Evolutionary conservation across 2,888 invertebrate genomes (phyloP), one percentile per base, ranked within the genome.

Genomic region (Eupithecia centaureata): DNA sequence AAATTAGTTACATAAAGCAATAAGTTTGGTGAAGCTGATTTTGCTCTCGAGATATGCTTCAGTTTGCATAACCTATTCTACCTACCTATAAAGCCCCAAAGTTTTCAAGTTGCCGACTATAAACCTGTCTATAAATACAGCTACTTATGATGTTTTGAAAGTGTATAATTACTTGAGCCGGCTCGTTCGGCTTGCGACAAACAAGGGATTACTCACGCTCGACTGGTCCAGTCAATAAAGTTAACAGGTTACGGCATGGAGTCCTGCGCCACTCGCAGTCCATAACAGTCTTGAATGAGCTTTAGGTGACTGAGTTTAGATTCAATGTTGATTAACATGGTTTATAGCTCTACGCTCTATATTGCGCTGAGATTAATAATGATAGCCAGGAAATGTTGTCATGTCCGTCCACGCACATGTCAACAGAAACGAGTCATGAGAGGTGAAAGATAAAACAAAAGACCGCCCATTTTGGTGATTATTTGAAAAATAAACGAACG

Each of bases 131-230:
- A 61, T 58, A 42, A 59, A 54, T 27, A 47, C 42, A 42, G 18
- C 10, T n/a, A n/a, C n/a, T 56, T 28, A 28, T 27, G 28, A 30
- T 42, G 27, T 62, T 62, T 67, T 57, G 35, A 52, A 58, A 59
- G 58, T 59, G 60, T 64, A 61, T 64, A 64, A 67, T 67, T 58
- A 67, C 35, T 63, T 61, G 35, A 61, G 60, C 59, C 25, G 32
- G 63, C 30, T 56, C n/a, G 64, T 27, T 67, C 62, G 59, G 42
- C 18, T 67, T 67, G 65, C 30, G 47, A 61, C 65, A 71, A 73
- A 69, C 71, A 73, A 70, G 63, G 38, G 59, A 71, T 71, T 67
- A 73, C 61, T 73, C 61, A 73, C 69, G 68, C 64, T 68, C 52
- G 57, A 66, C 67, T 70, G 38, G 64, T 35, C 54, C 61, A 67